Evolutionary conservation across 2,888 invertebrate genomes (phyloP).

Genomic region (Petrolisthes cinctipes): DNA sequence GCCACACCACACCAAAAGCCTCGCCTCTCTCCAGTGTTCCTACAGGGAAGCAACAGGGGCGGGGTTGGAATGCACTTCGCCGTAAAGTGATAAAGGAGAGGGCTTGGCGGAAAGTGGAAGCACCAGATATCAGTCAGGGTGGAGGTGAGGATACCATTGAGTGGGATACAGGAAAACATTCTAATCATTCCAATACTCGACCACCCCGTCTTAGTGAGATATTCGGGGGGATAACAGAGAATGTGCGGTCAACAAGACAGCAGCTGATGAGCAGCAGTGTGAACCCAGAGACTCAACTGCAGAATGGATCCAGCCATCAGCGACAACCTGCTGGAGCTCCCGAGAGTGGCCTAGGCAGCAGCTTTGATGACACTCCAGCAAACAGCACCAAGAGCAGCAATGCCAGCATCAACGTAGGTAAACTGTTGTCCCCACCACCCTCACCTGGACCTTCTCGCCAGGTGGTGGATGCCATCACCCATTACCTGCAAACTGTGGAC

Average conservation of each 20-base stretch:
- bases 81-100: slow-evolving; percentile 24
- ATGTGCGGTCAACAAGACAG: slow-evolving; percentile 10
- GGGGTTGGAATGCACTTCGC: slow-evolving; percentile 13
- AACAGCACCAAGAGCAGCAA: not conserved
- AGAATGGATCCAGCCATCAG: not conserved
- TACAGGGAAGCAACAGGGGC: not conserved
- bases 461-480: slow-evolving; percentile 40
- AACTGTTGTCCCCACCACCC: not conserved
- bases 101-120: not conserved
- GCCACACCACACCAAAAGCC: not conserved
- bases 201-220: slow-evolving; percentile 50
- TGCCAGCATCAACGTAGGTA: not conserved
- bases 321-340: not conserved
- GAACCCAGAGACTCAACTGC: not conserved
- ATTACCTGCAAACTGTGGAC: slow-evolving; percentile 46
- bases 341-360: slow-evolving; percentile 52
- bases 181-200: not conserved
- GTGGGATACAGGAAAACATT: not conserved
- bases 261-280: not conserved
- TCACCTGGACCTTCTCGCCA: slow-evolving; percentile 10
- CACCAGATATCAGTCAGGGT: not conserved
- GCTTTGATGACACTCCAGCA: slow-evolving; percentile 38
- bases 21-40: not conserved
- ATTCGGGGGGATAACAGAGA: slow-evolving; percentile 4
- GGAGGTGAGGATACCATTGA: slow-evolving; percentile 21